phyloP scores from a whole-genome alignment of 2,113 vertebrate genomes.

The Emydura subglobosa region DNA sequence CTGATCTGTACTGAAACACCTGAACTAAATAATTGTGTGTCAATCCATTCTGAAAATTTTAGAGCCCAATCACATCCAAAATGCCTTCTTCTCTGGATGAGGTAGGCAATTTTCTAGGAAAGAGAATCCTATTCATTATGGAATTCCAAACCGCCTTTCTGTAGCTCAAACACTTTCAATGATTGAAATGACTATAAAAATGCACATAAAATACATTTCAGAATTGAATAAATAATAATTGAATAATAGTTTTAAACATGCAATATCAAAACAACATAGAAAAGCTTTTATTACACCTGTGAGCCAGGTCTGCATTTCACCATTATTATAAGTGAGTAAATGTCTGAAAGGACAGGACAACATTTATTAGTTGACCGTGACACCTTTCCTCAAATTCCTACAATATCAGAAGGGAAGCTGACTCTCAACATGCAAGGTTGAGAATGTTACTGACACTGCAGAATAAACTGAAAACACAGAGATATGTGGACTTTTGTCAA shows the following conservation, averaged over 20 bases:
- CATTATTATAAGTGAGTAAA: neutral
- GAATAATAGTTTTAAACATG: neutral
- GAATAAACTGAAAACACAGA: constrained; percentile 26
- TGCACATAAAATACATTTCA: neutral
- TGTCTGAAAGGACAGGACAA: neutral
- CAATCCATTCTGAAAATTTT: neutral
- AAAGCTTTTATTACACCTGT: neutral
- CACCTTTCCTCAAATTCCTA: neutral
- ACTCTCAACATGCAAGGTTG: neutral
- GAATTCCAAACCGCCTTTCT: neutral
- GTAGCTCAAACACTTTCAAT: neutral
- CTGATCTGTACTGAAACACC: neutral
- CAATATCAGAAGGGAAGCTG: neutral
- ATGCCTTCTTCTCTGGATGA: neutral
- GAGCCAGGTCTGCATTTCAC: neutral
- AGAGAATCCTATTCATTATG: neutral
- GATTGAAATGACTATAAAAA: neutral
- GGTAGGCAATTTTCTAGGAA: neutral
- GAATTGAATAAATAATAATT: neutral
- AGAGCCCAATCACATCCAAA: neutral
- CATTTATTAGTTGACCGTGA: neutral
- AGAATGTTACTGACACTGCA: neutral
- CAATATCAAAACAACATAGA: neutral
- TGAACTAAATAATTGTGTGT: neutral
- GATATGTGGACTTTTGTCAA: constrained; percentile 38